A percentile compares a stretch with the other conserved stretches of the same genome.
Evolutionary conservation across 1,140 invertebrate species (phyloP).

Genomic region (Ridgeia piscesae): DNA sequence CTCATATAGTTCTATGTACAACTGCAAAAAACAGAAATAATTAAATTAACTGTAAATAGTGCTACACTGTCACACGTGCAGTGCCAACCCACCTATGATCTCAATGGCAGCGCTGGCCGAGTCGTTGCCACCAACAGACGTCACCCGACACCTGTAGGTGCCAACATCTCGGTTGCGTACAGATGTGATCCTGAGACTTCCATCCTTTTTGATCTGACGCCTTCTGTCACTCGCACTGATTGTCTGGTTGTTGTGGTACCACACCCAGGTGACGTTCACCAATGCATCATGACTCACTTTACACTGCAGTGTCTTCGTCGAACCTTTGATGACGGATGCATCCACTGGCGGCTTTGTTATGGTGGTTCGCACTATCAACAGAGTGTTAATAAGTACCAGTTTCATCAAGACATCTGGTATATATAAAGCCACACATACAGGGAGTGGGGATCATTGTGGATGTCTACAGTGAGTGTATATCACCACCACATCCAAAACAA

Average conservation of each 20-base stretch:
- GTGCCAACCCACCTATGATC: conserved; percentile 46
- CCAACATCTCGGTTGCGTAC: conserved; percentile 62
- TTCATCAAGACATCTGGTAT: background rate
- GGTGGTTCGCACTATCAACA: conserved; percentile 77
- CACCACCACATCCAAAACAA: too few relatives aligned
- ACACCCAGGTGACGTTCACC: conserved; percentile 24
- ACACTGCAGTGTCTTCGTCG: conserved; percentile 87
- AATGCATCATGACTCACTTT: conserved; percentile 81
- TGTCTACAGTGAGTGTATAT: too few relatives aligned
- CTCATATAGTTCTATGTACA: too few relatives aligned
- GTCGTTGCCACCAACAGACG: conserved; percentile 88
- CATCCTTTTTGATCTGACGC: conserved; percentile 50
- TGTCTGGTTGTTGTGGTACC: conserved; percentile 21
- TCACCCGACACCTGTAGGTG: conserved; percentile 66
- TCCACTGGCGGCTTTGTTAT: conserved; percentile 89
- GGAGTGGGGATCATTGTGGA: too few relatives aligned
- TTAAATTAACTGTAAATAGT: too few relatives aligned
- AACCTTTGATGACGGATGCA: conserved; percentile 82
- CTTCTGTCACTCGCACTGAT: conserved; percentile 11
- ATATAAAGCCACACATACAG: too few relatives aligned
- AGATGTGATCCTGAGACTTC: conserved; percentile 58
- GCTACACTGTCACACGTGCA: too few relatives aligned
- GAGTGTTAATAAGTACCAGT: background rate
- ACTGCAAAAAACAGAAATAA: too few relatives aligned
- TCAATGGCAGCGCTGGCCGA: conserved; percentile 70